phyloP scores from a whole-genome alignment of 1,140 invertebrate genomes.

The Procambarus clarkii region DNA sequence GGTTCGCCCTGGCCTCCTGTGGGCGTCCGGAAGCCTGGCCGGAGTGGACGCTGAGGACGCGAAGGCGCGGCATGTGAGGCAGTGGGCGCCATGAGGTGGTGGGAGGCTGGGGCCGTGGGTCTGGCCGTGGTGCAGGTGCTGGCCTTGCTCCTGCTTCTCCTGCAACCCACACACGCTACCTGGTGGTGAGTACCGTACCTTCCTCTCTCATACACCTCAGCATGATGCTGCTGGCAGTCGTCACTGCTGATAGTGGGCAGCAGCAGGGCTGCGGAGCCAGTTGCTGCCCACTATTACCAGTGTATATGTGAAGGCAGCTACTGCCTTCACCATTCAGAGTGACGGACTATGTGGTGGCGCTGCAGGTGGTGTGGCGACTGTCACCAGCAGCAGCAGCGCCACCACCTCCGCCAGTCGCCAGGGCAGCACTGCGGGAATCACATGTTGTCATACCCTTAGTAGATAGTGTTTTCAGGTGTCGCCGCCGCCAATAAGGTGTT shows the following conservation, averaged over 20 bases:
- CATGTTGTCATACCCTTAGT: too few relatives aligned
- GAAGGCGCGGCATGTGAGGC: slow-evolving; percentile 3
- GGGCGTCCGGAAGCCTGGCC: slow-evolving; percentile 2
- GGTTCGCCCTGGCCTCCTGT: background rate
- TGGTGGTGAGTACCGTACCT: slow-evolving; percentile 8
- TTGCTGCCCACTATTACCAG: background rate
- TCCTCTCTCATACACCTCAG: background rate
- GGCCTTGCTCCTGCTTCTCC: background rate
- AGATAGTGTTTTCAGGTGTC: too few relatives aligned
- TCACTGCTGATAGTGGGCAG: background rate
- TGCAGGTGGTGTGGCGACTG: background rate
- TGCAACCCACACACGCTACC: background rate
- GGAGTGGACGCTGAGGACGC: slow-evolving; percentile 9
- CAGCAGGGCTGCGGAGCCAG: too few relatives aligned
- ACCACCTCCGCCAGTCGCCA: too few relatives aligned
- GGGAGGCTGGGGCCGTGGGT: slow-evolving; percentile 5
- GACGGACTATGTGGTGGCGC: background rate
- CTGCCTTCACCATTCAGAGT: background rate
- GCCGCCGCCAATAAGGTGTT: too few relatives aligned
- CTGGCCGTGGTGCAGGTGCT: background rate
- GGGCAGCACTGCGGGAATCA: too few relatives aligned
- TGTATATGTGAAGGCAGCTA: background rate
- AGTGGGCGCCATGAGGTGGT: background rate
- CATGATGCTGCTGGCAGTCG: background rate
- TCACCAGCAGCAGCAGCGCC: background rate